Base-by-base conservation (phyloP, 2,888 invertebrate genomes). In the Allacma fusca region DNA sequence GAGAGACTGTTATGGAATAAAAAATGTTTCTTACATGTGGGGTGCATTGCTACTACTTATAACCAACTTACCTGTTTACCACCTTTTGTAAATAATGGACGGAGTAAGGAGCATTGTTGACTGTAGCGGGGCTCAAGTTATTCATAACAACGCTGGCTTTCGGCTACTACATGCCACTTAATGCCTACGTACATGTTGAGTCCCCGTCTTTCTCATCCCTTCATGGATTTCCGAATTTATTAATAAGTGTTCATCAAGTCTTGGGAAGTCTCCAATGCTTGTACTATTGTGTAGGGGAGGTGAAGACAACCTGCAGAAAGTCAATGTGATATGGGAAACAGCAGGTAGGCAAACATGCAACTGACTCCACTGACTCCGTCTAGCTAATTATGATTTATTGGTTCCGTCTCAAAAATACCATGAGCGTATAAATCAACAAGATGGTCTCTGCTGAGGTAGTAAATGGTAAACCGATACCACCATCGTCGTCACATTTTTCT, bases 381-480 rank as follows among this genome's bases (percentile, higher is more conserved):
- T 13, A 16, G 40, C 75, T 75, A 75, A 75, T 75, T 75, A 75
- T 75, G 75, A 75, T 75, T 75, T 75, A 75, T 75, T 43, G 26
- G 67, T 19, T 43, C 59, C 28, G 64, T 75, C 75, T 67, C 28
- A 75, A 44, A 75, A 75, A 67, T 75, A 75, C 75, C 34, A 21
- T 23, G 29, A 26, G 75, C 24, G 21, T 43, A 75, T 75, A 75
- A 75, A 75, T 75, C 75, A 75, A 75, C 24, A 44, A 69, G 23
- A 43, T 40, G 23, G 23, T 62, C 21, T 57, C 57, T 57, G 57
- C 21, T n/a, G 4, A 26, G 40, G 44, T 69, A 29, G 43, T 21
- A 67, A 67, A 75, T 65, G 67, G 44, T 64, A 65, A 64, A 40
- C 40, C 34, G 28, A 62, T 75, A 44, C 75, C 75, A 75, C 75